A percentile compares a stretch with the other conserved stretches of the same genome.
These are phyloP conservation scores for Sigmodon hispidus DNA, from an alignment of 2,113 vertebrate species.

Conservation along the genomic window DNA sequence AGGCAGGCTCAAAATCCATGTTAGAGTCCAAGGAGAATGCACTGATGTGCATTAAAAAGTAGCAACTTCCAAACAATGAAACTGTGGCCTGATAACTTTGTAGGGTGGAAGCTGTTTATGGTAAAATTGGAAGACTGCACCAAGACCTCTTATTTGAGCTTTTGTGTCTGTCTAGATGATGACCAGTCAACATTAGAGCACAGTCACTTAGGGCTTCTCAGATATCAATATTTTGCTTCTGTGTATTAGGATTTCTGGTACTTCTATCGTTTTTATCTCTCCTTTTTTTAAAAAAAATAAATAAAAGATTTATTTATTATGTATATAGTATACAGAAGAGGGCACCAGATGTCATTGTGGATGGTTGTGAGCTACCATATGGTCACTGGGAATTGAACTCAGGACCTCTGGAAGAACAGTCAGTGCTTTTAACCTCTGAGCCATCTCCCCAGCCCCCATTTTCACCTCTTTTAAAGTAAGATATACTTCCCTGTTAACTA, in stretches of 20 bases:
- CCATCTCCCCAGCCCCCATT: no score
- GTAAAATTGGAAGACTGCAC: not conserved
- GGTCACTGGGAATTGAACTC: no score
- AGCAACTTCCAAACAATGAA: not conserved
- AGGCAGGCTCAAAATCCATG: not conserved
- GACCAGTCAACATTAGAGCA: not conserved
- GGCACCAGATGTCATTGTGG: no score
- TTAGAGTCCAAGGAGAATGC: not conserved
- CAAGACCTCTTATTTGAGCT: not conserved
- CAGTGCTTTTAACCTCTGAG: no score
- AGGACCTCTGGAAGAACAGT: no score
- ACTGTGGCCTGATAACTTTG: not conserved
- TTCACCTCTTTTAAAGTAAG: not conserved
- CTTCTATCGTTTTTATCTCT: no score
- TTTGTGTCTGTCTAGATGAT: not conserved
- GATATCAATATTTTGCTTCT: not conserved
- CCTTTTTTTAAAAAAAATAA: no score
- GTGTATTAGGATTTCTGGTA: not conserved
- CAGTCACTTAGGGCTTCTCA: not conserved
- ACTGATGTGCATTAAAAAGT: not conserved
- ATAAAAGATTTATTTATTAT: no score
- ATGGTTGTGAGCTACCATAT: no score
- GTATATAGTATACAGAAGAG: no score
- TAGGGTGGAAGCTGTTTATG: accelerated
- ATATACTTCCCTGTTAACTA: not conserved